phyloP scores from a whole-genome alignment of 2,888 invertebrate genomes.

The Eilema caniola region DNA sequence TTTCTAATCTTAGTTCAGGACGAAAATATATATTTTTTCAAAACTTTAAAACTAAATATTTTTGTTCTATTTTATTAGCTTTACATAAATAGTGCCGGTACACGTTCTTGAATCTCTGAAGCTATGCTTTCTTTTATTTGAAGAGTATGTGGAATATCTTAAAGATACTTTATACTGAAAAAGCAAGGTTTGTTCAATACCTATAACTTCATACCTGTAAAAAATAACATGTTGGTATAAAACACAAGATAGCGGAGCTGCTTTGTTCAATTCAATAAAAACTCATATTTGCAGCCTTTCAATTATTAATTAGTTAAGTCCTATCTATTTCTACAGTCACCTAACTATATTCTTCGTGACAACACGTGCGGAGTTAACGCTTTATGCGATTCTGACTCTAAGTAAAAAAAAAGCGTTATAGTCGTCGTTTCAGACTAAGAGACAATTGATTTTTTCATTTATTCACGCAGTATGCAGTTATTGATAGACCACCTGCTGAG shows the following conservation, averaged over 20 bases:
- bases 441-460: too few relatives aligned
- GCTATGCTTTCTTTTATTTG: neutral
- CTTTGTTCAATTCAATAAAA: neutral
- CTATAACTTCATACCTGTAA: neutral
- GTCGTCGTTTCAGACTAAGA: too few relatives aligned
- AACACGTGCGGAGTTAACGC: too few relatives aligned
- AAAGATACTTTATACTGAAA: neutral
- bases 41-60: too few relatives aligned
- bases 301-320: too few relatives aligned
- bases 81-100: neutral
- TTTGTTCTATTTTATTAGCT: neutral
- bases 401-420: too few relatives aligned
- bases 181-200: neutral
- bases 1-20: neutral
- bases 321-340: too few relatives aligned
- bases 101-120: neutral
- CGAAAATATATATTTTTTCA: neutral
- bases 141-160: neutral
- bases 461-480: too few relatives aligned
- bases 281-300: too few relatives aligned
- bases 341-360: too few relatives aligned
- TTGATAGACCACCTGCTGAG: too few relatives aligned
- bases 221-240: neutral
- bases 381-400: too few relatives aligned
- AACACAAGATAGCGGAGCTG: neutral